Conservation (phyloP, 2,113 vertebrate genomes). For the Rhadina sibilatrix region DNA sequence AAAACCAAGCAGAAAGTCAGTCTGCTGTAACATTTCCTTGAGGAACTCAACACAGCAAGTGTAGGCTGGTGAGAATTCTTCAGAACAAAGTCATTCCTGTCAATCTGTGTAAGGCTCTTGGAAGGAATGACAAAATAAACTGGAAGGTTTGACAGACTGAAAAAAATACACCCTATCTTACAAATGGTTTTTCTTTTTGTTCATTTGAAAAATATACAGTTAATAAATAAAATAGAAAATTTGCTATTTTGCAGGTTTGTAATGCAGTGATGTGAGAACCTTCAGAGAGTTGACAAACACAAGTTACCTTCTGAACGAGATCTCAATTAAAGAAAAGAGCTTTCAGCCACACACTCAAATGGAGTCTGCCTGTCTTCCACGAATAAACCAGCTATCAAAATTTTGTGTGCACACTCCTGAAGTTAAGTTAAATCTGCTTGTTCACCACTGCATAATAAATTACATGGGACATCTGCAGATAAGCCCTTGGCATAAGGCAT, state of each 20-base stretch:
- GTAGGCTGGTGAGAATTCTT: neutral
- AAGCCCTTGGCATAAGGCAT: neutral
- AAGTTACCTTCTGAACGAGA: neutral
- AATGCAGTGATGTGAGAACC: neutral
- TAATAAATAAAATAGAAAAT: neutral
- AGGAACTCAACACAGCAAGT: neutral
- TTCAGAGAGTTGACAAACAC: neutral
- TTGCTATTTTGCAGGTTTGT: neutral
- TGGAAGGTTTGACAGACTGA: neutral
- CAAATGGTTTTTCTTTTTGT: neutral
- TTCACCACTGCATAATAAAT: neutral
- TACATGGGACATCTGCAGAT: accelerated
- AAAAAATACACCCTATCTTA: neutral
- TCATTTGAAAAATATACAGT: neutral
- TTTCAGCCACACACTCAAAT: neutral
- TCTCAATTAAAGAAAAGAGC: neutral
- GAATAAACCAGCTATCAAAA: neutral
- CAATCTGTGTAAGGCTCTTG: neutral
- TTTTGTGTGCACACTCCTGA: neutral
- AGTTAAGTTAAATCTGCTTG: neutral
- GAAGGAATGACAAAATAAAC: neutral
- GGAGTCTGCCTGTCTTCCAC: neutral
- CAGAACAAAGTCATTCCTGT: neutral
- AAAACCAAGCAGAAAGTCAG: neutral
- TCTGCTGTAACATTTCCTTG: neutral